Conservation (phyloP, 1,140 invertebrate genomes). For the Saccostrea cuccullata region DNA sequence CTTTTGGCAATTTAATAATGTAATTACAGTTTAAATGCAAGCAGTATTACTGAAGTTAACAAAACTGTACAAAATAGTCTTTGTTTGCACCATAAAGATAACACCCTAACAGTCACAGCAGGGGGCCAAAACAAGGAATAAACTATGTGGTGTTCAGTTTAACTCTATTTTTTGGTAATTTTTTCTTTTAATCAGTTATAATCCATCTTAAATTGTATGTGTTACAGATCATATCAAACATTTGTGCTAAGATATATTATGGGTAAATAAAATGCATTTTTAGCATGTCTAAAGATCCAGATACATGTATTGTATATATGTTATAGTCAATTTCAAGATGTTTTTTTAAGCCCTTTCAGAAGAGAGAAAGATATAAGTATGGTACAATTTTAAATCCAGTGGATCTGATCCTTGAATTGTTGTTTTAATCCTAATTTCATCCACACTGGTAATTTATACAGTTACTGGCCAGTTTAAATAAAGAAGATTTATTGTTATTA, state of each 20-base stretch:
- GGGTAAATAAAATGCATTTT: background rate
- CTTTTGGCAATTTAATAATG: conserved; percentile 29
- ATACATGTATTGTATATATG: too few relatives aligned
- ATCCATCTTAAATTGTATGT: background rate
- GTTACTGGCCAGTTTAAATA: too few relatives aligned
- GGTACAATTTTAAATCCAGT: too few relatives aligned
- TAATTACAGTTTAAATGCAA: conserved; percentile 20
- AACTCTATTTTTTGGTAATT: background rate
- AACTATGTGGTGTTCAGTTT: background rate
- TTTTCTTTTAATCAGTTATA: background rate
- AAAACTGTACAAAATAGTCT: background rate
- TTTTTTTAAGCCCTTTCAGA: too few relatives aligned
- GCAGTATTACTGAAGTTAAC: background rate
- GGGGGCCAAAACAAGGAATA: background rate
- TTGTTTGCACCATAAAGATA: background rate
- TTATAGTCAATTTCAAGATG: too few relatives aligned
- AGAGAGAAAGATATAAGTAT: too few relatives aligned
- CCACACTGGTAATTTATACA: too few relatives aligned
- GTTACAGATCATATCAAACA: background rate
- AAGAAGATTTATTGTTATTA: too few relatives aligned
- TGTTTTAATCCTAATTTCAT: too few relatives aligned
- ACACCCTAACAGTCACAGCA: background rate
- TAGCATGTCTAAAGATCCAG: too few relatives aligned
- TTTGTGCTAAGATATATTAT: background rate
- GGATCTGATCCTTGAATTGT: too few relatives aligned